phyloP scores from a whole-genome alignment of 2,797 vertebrate genomes.

The Urocyon cinereoargenteus region DNA sequence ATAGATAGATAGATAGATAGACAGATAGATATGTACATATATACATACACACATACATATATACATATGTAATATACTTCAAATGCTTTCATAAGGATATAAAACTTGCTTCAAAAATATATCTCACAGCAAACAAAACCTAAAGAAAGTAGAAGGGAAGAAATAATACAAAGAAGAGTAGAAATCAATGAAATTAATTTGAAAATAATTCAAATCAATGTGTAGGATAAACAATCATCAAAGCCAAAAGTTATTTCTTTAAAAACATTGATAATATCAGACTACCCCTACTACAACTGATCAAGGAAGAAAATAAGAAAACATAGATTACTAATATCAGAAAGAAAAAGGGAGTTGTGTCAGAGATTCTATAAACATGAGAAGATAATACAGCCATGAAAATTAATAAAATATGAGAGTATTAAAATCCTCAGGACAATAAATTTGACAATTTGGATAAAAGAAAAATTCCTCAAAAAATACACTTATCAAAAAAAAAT shows the following conservation, averaged over 20 bases:
- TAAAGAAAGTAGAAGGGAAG: not conserved
- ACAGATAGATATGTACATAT: not conserved
- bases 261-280: not conserved
- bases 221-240: not conserved
- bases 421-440: not conserved
- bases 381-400: not conserved
- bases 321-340: not conserved
- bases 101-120: not conserved
- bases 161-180: slow-evolving; percentile 18
- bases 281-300: not conserved
- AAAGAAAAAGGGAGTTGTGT: not conserved
- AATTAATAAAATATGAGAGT: not conserved
- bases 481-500: not conserved
- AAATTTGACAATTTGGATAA: slow-evolving; percentile 17
- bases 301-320: slow-evolving; percentile 23
- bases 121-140: not conserved
- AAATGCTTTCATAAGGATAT: not conserved
- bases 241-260: not conserved
- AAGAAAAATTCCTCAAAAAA: slow-evolving; percentile 10
- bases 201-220: not conserved
- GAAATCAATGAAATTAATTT: slow-evolving; percentile 5
- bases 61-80: not conserved
- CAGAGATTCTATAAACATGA: not conserved
- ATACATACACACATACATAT: not conserved
- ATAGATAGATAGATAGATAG: no score